These are phyloP conservation scores for Tinea trinotella DNA, from an alignment of 2,888 invertebrate species.

Conservation along the genomic window DNA sequence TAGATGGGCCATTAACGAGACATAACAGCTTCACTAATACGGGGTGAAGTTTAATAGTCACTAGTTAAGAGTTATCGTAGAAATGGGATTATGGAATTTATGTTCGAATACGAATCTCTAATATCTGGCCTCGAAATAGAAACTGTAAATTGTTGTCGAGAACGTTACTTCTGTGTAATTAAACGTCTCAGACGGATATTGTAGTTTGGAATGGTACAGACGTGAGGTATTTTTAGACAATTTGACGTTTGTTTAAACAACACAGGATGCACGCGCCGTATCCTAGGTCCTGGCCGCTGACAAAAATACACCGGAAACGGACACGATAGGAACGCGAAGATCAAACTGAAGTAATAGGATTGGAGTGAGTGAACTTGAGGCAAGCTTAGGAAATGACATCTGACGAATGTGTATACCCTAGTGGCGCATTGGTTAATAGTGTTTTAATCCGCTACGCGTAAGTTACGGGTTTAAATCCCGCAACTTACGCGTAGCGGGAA, in stretches of 20 bases:
- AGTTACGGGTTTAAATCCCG: too few species aligned
- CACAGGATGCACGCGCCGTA: conserved; percentile 44
- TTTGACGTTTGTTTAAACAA: conserved; percentile 24
- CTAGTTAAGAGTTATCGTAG: neutral
- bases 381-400: conserved; percentile 50
- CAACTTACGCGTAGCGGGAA: too few species aligned
- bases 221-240: conserved; percentile 30
- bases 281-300: conserved; percentile 44
- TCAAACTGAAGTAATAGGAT: conserved; percentile 1
- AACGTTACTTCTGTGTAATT: neutral
- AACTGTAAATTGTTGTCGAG: neutral
- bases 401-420: conserved; percentile 35
- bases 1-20: neutral
- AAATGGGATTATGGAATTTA: neutral
- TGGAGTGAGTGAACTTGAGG: conserved; percentile 50
- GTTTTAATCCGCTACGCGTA: too few species aligned
- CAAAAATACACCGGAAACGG: conserved; percentile 55
- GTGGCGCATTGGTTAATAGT: too few species aligned
- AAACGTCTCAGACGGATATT: neutral
- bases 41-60: conserved; percentile 1
- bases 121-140: neutral
- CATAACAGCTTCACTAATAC: neutral
- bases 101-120: neutral
- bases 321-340: conserved; percentile 42
- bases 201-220: conserved; percentile 24